phyloP scores from a whole-genome alignment of 2,113 vertebrate species.

The Forbesichthys agassizii region DNA sequence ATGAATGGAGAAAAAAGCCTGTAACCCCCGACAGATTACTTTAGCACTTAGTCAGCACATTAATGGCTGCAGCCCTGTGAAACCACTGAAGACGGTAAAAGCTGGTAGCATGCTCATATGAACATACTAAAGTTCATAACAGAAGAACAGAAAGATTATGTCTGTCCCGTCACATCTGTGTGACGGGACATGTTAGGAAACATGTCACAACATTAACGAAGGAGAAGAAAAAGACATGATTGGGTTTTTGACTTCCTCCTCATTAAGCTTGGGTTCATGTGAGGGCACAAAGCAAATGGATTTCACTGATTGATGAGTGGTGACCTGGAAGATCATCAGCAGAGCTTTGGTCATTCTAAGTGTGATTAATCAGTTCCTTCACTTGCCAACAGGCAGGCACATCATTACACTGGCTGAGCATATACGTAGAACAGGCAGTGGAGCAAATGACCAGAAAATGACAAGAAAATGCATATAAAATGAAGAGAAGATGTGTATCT shows the following conservation, averaged over 20 bases:
- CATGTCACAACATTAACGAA: background rate
- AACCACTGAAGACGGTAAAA: background rate
- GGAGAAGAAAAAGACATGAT: constrained; percentile 15
- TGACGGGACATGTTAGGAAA: background rate
- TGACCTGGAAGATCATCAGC: constrained; percentile 54
- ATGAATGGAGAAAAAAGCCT: constrained; percentile 15
- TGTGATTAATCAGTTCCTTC: constrained; percentile 59
- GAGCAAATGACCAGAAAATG: constrained; percentile 1
- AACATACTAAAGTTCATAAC: background rate
- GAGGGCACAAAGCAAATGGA: constrained; percentile 57
- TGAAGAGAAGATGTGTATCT: background rate
- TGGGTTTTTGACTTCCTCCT: constrained; percentile 50
- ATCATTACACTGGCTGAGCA: constrained; percentile 20
- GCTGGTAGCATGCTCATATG: background rate
- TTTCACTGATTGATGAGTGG: constrained; percentile 35
- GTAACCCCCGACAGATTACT: constrained; percentile 1
- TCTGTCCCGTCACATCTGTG: background rate
- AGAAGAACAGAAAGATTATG: constrained; percentile 7
- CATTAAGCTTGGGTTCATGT: constrained; percentile 64
- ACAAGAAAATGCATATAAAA: too few relatives aligned
- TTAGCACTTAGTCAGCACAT: constrained; percentile 41
- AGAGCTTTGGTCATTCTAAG: constrained; percentile 41
- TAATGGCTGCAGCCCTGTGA: constrained; percentile 14
- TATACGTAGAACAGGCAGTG: background rate
- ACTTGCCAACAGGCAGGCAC: constrained; percentile 33